Evolutionary conservation across 2,113 vertebrate genomes (phyloP).

Genomic region (Puffinus mauretanicus): DNA sequence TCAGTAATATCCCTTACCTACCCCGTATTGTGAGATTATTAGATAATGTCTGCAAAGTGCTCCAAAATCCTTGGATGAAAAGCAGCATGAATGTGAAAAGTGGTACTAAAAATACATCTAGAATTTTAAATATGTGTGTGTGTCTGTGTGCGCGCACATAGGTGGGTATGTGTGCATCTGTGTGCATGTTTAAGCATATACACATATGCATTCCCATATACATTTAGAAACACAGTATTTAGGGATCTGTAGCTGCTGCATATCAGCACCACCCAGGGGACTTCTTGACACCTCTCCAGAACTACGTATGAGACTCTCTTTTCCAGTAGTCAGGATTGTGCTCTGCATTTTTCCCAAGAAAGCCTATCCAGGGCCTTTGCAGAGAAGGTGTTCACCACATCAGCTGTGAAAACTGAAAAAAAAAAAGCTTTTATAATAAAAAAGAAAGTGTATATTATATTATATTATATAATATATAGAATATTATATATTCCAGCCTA

Average conservation of each 20-base stretch:
- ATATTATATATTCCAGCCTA: neutral
- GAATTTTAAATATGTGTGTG: neutral
- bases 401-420: neutral
- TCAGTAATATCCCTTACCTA: neutral
- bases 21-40: neutral
- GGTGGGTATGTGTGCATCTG: neutral
- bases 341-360: neutral
- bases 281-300: neutral
- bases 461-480: too few species aligned
- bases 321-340: neutral
- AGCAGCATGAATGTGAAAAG: neutral
- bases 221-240: neutral
- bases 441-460: neutral
- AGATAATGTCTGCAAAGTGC: neutral
- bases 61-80: neutral
- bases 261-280: neutral
- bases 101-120: neutral
- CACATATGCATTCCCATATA: rapidly evolving
- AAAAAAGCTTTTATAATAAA: neutral
- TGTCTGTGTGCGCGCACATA: neutral
- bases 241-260: neutral
- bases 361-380: neutral
- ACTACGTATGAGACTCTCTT: neutral
- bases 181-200: neutral
- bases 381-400: neutral